phyloP scores from a whole-genome alignment of 2,113 vertebrate genomes.

The Bambusicola thoracicus region DNA sequence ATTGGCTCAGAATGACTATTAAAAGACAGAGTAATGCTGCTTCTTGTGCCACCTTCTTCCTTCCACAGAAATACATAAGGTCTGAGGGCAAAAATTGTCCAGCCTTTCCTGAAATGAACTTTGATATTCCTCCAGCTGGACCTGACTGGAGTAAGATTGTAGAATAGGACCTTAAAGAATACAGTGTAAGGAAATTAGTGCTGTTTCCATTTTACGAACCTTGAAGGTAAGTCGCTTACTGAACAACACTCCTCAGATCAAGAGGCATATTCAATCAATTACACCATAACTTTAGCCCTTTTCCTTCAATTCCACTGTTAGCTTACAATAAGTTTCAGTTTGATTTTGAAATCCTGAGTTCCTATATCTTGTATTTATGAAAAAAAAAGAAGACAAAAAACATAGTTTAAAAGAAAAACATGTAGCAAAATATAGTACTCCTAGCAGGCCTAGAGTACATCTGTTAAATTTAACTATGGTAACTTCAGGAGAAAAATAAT shows the following conservation, averaged over 20 bases:
- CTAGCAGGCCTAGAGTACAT: neutral
- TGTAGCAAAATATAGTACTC: neutral
- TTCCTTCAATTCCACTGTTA: neutral
- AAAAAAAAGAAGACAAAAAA: neutral
- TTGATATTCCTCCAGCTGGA: neutral
- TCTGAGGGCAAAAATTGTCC: neutral
- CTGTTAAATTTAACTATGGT: neutral
- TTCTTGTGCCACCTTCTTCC: neutral
- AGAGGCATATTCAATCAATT: neutral
- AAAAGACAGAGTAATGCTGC: slow-evolving; percentile 12
- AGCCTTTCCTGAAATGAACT: neutral
- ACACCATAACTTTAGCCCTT: neutral
- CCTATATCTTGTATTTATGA: neutral
- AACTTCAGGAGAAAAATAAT: neutral
- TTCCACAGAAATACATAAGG: neutral
- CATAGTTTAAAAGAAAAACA: neutral
- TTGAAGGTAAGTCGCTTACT: neutral
- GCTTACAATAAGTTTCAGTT: neutral
- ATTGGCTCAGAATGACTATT: slow-evolving; percentile 8
- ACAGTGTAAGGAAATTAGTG: neutral
- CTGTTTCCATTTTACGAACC: neutral
- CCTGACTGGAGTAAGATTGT: neutral
- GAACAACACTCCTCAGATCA: neutral
- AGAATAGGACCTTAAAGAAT: neutral
- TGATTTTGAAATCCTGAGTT: neutral